A percentile compares a stretch with the other conserved stretches of the same genome.
These are phyloP conservation scores for Aulostomus chinensis DNA, from an alignment of 2,797 vertebrate species.

Conservation along the genomic window DNA sequence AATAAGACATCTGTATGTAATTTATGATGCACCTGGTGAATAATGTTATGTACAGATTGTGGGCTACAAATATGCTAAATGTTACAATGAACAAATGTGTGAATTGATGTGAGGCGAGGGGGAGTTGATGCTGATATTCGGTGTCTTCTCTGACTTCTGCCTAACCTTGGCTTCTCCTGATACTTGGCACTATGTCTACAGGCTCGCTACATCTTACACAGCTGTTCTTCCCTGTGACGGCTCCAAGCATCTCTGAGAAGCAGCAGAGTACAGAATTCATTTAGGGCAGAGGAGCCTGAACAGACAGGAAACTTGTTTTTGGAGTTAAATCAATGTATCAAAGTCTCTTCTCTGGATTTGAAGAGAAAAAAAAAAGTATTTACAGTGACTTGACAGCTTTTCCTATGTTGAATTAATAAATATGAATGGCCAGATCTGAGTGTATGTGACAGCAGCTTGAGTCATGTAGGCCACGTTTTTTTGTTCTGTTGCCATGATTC, in stretches of 20 bases:
- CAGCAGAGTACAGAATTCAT: constrained; percentile 38
- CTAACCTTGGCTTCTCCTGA: constrained; percentile 61
- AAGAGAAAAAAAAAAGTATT: too few relatives aligned
- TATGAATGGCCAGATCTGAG: too few relatives aligned
- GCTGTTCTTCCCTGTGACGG: constrained; percentile 55
- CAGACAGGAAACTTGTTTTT: constrained; percentile 19
- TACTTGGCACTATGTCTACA: constrained; percentile 56
- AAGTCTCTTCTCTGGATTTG: too few relatives aligned
- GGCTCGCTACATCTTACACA: constrained; percentile 52
- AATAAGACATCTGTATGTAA: background rate
- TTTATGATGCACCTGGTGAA: background rate
- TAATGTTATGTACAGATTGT: constrained; percentile 3
- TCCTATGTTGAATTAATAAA: too few relatives aligned
- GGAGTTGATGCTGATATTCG: constrained; percentile 32
- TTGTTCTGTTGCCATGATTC: too few relatives aligned
- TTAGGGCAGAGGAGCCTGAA: too few relatives aligned
- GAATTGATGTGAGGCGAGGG: constrained; percentile 10
- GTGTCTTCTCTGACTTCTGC: constrained; percentile 48
- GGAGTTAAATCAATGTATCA: too few relatives aligned
- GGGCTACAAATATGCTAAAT: background rate
- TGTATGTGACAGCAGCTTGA: too few relatives aligned
- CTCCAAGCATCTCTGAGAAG: constrained; percentile 48
- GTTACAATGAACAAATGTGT: constrained; percentile 10
- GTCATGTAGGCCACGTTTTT: too few relatives aligned
- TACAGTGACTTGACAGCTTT: too few relatives aligned